Percentiles rank a stretch among this genome's conserved stretches.
phyloP scores from a whole-genome alignment of 1,140 invertebrate genomes.

The Hesperophylax magnus region DNA sequence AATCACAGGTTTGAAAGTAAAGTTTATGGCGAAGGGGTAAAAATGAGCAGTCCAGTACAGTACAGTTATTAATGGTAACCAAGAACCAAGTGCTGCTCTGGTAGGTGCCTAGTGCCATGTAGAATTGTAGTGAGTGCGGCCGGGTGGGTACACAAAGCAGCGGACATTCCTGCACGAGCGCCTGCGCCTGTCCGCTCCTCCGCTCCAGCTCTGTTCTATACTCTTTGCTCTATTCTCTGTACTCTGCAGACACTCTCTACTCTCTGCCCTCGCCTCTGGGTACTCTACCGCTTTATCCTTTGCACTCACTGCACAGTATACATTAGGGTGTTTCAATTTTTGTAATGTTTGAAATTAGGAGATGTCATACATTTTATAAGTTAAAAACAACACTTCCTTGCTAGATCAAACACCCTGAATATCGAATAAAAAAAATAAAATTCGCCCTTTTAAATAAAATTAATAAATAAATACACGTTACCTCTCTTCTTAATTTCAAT shows the following conservation, averaged over 20 bases:
- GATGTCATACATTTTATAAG: too few species aligned
- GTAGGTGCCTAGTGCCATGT: background rate
- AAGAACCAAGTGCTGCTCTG: background rate
- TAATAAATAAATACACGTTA: too few species aligned
- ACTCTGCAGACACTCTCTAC: background rate
- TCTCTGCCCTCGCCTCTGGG: background rate
- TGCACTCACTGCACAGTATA: background rate
- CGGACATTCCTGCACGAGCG: background rate
- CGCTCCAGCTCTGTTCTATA: background rate
- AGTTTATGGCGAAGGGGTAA: too few species aligned
- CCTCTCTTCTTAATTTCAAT: too few species aligned
- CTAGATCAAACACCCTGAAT: too few species aligned
- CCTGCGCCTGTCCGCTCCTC: background rate
- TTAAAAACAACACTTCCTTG: too few species aligned
- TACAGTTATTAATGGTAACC: background rate
- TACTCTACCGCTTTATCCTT: background rate
- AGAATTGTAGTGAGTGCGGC: background rate
- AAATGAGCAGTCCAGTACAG: too few species aligned
- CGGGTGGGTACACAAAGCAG: slow-evolving; percentile 3
- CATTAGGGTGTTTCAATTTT: too few species aligned
- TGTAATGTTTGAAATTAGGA: too few species aligned
- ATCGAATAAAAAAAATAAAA: too few species aligned
- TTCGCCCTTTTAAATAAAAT: too few species aligned
- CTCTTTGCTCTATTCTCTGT: background rate
- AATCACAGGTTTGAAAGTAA: too few species aligned